Percentiles rank a stretch among this genome's conserved stretches.
Evolutionary conservation across 2,113 vertebrate genomes (phyloP).

Genomic region (Progne subis): DNA sequence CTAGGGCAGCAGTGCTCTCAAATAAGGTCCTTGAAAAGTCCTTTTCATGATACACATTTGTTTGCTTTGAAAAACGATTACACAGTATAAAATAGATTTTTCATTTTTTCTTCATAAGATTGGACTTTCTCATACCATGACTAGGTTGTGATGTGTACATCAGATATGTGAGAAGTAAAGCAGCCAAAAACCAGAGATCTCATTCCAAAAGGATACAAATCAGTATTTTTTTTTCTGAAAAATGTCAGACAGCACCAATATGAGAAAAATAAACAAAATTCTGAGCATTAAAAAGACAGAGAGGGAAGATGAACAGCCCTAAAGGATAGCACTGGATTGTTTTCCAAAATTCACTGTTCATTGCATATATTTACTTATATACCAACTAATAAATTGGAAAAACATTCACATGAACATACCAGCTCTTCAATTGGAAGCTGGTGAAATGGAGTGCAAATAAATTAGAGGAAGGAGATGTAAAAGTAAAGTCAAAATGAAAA

Average conservation of each 20-base stretch:
- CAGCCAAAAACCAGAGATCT: neutral
- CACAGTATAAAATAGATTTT: neutral
- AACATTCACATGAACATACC: neutral
- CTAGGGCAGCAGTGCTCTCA: neutral
- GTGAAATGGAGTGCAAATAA: neutral
- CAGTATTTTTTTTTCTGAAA: neutral
- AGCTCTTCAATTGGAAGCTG: neutral
- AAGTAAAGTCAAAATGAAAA: neutral
- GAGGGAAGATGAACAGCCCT: neutral
- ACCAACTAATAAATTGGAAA: neutral
- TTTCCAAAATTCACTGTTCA: neutral
- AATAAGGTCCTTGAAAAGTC: neutral
- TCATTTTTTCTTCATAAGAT: neutral
- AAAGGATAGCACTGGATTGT: neutral
- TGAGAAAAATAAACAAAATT: neutral
- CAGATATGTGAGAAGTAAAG: neutral
- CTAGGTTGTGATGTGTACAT: neutral
- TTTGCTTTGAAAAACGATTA: neutral
- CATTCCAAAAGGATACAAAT: neutral
- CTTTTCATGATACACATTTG: rapidly evolving
- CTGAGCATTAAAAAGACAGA: neutral
- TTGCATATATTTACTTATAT: neutral
- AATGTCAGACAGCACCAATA: rapidly evolving
- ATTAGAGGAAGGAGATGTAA: neutral
- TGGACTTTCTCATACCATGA: neutral